Percentiles rank a stretch among this genome's conserved stretches.
Conservation (phyloP, 2,888 invertebrate species). For the Serripes groenlandicus region DNA sequence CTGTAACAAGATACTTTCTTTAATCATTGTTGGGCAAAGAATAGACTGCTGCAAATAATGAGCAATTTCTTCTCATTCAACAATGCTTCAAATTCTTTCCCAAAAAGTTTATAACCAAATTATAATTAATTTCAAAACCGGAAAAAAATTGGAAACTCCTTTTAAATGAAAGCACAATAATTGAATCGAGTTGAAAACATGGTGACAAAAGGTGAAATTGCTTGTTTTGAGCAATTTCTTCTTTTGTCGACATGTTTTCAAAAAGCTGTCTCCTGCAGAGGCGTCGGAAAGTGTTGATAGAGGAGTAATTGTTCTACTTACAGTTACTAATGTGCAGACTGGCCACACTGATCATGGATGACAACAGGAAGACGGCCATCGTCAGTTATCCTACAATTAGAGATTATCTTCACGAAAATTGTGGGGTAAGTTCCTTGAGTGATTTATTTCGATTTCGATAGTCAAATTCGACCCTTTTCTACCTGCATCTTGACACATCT, state of each 20-base stretch:
- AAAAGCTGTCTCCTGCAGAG: no score
- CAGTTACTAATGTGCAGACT: constrained; percentile 90
- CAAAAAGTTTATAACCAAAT: not conserved
- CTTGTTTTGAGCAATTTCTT: not conserved
- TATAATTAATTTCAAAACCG: no score
- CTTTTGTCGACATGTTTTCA: no score
- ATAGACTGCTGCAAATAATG: not conserved
- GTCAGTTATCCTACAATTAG: constrained; percentile 70
- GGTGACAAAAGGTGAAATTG: not conserved
- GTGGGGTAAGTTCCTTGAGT: constrained; percentile 48
- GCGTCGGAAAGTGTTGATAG: no score
- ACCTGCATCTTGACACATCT: no score
- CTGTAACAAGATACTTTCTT: no score
- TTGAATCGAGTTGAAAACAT: not conserved
- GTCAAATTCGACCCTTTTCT: no score
- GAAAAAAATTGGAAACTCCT: no score
- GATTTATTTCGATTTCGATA: not conserved
- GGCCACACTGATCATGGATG: constrained; percentile 88
- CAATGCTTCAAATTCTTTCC: not conserved
- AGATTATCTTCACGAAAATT: constrained; percentile 74
- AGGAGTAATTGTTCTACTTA: constrained; percentile 31
- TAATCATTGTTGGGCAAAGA: not conserved
- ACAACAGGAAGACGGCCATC: constrained; percentile 58
- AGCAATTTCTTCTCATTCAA: constrained; percentile 1
- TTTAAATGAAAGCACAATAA: no score